A percentile compares a stretch with the other conserved stretches of the same genome.
phyloP scores from a whole-genome alignment of 2,113 vertebrate genomes.

The Propithecus coquereli region DNA sequence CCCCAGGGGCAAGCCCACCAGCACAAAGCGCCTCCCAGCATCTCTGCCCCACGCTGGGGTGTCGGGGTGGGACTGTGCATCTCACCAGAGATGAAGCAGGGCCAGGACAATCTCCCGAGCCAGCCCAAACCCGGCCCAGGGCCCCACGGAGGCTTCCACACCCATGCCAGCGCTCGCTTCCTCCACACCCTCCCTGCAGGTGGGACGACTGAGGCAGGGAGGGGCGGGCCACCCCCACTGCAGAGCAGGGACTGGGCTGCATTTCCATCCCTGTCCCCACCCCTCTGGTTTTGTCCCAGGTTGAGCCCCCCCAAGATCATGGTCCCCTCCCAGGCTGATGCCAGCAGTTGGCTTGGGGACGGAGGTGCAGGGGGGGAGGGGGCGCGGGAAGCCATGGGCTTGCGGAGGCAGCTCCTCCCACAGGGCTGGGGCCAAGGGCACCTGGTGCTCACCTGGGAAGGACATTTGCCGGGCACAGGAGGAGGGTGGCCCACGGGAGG shows the following conservation, averaged over 20 bases:
- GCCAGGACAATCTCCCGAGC: too few relatives aligned
- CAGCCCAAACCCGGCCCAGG: too few relatives aligned
- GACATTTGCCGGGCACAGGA: not conserved
- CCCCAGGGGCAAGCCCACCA: too few relatives aligned
- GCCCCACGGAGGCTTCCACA: not conserved
- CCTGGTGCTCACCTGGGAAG: not conserved
- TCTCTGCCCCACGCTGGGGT: not conserved
- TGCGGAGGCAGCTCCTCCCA: not conserved
- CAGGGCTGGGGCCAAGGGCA: not conserved
- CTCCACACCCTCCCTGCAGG: not conserved
- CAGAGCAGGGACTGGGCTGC: not conserved
- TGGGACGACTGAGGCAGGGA: not conserved
- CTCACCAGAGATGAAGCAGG: not conserved
- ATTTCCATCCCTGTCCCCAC: not conserved
- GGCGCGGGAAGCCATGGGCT: too few relatives aligned
- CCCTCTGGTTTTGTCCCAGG: not conserved
- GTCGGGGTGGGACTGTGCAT: not conserved
- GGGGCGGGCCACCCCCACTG: fast-evolving
- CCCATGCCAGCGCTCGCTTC: not conserved
- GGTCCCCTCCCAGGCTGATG: not conserved
- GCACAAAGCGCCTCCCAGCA: not conserved
- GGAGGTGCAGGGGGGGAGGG: too few relatives aligned
- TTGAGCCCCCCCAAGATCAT: not conserved
- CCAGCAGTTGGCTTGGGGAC: not conserved
- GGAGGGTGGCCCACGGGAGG: fast-evolving